Evolutionary conservation across 2,113 vertebrate genomes (phyloP), one percentile per base, ranked within the genome.

Genomic region (Microtus richardsoni): DNA sequence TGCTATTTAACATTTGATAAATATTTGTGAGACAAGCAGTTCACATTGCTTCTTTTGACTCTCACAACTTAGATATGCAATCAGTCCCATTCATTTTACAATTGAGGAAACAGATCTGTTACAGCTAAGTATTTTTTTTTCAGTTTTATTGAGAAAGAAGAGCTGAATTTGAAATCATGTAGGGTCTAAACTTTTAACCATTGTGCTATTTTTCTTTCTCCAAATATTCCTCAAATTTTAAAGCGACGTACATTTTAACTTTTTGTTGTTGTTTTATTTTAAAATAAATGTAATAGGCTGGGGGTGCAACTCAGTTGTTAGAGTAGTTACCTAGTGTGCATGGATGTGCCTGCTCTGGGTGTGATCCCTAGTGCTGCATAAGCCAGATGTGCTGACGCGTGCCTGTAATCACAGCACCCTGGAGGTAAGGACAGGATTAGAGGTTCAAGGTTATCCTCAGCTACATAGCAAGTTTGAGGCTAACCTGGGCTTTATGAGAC

Each of bases 41-140:
- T 94, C 14, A 97, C n/a, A 80, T 3, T 85, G 71, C 75, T 94
- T 92, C 12, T 68, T 79, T 90, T 95, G 54, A 49, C 75, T 97
- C 49, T 94, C 16, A 80, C 36, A 74, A 68, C 86, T 71, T 60
- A n/a, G 68, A 60, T 54, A 41, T 91, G 91, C 22, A 80, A 36
- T 52, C 68, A 88, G 49, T 9, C 12, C 14, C n/a, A 36, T 85
- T 88, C 41, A 66, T 85, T 88, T 95, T 80, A 94, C 22, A 96
- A 24, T 33, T 79, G 64, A 95, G 26, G 68, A 94, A 93, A 75
- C 1, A 33, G 21, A 3, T 89, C 94, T 54, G 91, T 54, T 54
- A 91, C 41, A 90, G 22, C 85, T 95, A 91, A 91, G 70, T 89
- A 39, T 52, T 52, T 52, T 73, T 73, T 54, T 66, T 8, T 33